These are phyloP conservation scores for Upupa epops DNA, from an alignment of 2,113 vertebrate species.

Conservation along the genomic window DNA sequence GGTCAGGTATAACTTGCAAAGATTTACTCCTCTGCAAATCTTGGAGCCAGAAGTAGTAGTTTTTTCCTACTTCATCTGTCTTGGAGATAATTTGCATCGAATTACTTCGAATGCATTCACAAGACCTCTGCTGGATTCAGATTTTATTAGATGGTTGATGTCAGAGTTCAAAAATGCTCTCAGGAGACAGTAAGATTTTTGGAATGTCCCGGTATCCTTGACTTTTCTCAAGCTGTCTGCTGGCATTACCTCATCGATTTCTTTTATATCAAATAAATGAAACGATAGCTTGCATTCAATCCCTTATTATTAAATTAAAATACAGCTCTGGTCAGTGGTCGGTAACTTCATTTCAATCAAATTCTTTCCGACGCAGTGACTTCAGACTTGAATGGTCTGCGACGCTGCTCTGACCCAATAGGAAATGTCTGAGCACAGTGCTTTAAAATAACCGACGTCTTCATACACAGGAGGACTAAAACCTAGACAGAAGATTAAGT, in stretches of 20 bases:
- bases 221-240: constrained; percentile 47
- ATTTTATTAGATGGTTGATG: constrained; percentile 55
- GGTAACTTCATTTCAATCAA: neutral
- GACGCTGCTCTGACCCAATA: constrained; percentile 12
- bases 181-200: constrained; percentile 51
- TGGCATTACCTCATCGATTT: constrained; percentile 59
- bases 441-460: neutral
- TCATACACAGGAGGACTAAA: neutral
- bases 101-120: constrained; percentile 40
- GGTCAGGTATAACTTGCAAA: neutral
- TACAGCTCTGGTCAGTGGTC: neutral
- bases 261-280: constrained; percentile 38
- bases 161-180: constrained; percentile 69
- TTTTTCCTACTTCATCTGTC: constrained; percentile 60
- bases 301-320: constrained; percentile 28
- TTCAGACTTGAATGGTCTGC: constrained; percentile 2
- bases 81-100: constrained; percentile 47
- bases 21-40: neutral
- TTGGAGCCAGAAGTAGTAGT: constrained; percentile 1
- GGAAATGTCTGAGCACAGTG: neutral
- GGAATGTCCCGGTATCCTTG: constrained; percentile 55
- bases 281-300: constrained; percentile 37
- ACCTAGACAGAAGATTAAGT: neutral
- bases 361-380: neutral
- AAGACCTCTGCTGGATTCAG: constrained; percentile 37